Evolutionary conservation across 1,140 invertebrate genomes (phyloP), one percentile per base, ranked within the genome.

Genomic region (Zaprionus lachaisei): DNA sequence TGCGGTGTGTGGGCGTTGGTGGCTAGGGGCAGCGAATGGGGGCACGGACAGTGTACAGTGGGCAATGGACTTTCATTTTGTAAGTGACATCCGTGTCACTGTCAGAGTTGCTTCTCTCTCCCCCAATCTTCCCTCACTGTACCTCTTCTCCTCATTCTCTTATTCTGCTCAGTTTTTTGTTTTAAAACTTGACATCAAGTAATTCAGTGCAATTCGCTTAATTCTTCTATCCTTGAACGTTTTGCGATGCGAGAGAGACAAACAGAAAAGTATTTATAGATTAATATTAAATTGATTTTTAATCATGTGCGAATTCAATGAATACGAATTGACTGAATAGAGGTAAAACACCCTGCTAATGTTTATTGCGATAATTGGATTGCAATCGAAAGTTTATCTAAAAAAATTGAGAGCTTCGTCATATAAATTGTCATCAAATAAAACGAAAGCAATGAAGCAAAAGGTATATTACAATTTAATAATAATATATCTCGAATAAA

Each of bases 51-150:
- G 55, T 57, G n/a, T 11, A 34, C 55, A 34, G n/a, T 14, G n/a
- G 77, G 56, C 62, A 69, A 69, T 63, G 73, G 70, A 80, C 75
- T 83, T 81, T 70, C 77, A 89, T 81, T 83, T 85, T 90, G 85
- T 89, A 89, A 89, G 85, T 89, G 85, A 89, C 80, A 79, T 81
- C 58, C 81, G 66, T 89, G 85, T 90, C 85, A 89, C 79, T 89
- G 85, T 89, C 84, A 90, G 72, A 78, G 76, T 61, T 55, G 58
- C 54, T 61, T 44, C 31, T 58, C 28, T 28, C 24, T 58, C 41
- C 9, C 9, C 31, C 31, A 11, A 11, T 57, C 54, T 11, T 66
- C 63, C 76, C 70, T 56, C 76, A 57, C 61, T 51, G 78, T 68
- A 55, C 69, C 44, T 28, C 63, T 66, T 66, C 15, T 28, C 28